phyloP scores from a whole-genome alignment of 2,113 vertebrate species.

The Trinectes maculatus region DNA sequence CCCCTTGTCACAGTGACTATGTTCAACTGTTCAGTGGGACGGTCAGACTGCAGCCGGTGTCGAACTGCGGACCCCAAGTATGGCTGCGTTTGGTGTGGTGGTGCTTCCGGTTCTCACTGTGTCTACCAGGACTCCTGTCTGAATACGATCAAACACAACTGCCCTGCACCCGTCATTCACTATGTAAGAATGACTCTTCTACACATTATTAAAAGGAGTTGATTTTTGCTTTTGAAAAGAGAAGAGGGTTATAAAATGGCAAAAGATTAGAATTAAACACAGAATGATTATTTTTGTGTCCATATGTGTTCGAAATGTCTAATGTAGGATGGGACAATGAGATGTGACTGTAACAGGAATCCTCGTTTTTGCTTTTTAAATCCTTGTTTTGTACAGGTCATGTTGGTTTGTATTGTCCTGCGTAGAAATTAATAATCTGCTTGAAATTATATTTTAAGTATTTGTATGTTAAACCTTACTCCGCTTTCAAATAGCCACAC shows the following conservation, averaged over 20 bases:
- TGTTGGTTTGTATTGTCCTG: no score
- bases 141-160: constrained; percentile 84
- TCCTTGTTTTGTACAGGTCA: no score
- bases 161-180: constrained; percentile 93
- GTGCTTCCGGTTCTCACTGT: constrained; percentile 81
- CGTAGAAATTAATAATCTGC: no score
- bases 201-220: background rate
- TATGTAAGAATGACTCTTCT: constrained; percentile 79
- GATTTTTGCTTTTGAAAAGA: background rate
- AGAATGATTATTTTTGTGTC: background rate
- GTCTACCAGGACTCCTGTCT: constrained; percentile 86
- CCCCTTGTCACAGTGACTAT: constrained; percentile 85
- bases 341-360: no score
- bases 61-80: constrained; percentile 89
- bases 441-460: no score
- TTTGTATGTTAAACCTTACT: no score
- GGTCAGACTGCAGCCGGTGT: constrained; percentile 94
- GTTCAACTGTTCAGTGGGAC: constrained; percentile 95
- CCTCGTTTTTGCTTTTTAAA: no score
- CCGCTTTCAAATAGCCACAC: no score
- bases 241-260: no score
- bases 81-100: constrained; percentile 93
- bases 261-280: background rate
- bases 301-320: background rate
- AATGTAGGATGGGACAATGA: background rate